phyloP scores from a whole-genome alignment of 1,140 invertebrate genomes.

The Drosophila funebris region DNA sequence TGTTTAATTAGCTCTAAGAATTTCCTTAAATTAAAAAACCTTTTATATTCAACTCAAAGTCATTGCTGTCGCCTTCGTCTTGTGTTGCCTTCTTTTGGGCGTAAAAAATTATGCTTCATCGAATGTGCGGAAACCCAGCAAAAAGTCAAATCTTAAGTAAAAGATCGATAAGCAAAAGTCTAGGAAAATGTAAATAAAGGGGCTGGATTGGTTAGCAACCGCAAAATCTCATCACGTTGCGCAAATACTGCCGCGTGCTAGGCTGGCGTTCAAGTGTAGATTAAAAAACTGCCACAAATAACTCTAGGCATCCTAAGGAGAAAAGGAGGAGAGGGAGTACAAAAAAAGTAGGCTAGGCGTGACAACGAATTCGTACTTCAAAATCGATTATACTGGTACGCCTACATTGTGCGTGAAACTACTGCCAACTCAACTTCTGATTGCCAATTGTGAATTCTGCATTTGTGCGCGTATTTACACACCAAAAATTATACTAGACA shows the following conservation, averaged over 20 bases:
- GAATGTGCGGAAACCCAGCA: constrained; percentile 11
- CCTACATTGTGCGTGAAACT: constrained; percentile 35
- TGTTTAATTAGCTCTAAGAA: too few relatives aligned
- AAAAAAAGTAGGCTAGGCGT: constrained; percentile 15
- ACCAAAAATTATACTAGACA: constrained; percentile 18
- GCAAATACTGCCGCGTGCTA: constrained; percentile 73
- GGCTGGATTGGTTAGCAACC: constrained; percentile 41
- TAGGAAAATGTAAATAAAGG: constrained; percentile 75
- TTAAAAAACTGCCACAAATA: constrained; percentile 80
- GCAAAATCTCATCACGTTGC: constrained; percentile 80
- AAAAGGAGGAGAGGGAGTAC: neutral
- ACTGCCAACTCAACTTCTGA: constrained; percentile 35
- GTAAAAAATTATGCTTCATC: constrained; percentile 21
- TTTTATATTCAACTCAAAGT: too few relatives aligned
- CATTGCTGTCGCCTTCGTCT: neutral
- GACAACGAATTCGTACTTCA: constrained; percentile 54
- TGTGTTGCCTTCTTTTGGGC: constrained; percentile 17
- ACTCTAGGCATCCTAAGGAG: constrained; percentile 42
- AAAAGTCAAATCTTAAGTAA: constrained; percentile 51
- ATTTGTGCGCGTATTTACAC: constrained; percentile 14
- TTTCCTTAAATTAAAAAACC: too few relatives aligned
- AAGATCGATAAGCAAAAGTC: constrained; percentile 61
- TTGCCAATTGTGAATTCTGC: constrained; percentile 53
- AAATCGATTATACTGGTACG: constrained; percentile 69
- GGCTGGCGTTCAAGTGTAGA: constrained; percentile 72